Conservation (phyloP, 2,797 vertebrate species). For the Saxicola maurus region DNA sequence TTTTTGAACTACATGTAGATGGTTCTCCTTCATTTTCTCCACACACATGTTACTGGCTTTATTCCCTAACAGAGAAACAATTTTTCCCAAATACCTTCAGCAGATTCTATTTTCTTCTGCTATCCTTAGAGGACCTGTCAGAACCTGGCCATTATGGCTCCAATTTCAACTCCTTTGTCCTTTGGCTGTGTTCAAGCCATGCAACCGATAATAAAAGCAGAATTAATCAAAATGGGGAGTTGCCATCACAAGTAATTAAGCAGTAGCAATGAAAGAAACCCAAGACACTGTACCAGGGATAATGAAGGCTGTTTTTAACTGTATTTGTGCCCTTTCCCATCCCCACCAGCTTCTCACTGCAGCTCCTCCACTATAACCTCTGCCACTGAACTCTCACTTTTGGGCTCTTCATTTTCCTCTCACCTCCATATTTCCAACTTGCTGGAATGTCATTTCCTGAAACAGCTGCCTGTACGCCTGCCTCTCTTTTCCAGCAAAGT, state of each 20-base stretch:
- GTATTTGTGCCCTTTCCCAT: not conserved
- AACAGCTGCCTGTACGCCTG: not conserved
- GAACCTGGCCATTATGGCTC: not conserved
- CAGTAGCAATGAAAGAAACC: not conserved
- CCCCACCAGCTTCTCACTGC: not conserved
- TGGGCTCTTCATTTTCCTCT: not conserved
- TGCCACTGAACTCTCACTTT: not conserved
- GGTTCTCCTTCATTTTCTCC: not conserved
- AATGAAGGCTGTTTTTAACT: not conserved
- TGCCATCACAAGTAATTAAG: not conserved
- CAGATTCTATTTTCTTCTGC: not conserved
- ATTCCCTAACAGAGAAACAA: not conserved
- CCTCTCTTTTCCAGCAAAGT: not conserved
- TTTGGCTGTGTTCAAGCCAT: not conserved
- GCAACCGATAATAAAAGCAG: not conserved
- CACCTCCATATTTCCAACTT: not conserved
- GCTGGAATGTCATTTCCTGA: not conserved
- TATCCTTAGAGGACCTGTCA: not conserved
- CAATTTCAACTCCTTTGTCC: not conserved
- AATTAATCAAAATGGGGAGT: not conserved
- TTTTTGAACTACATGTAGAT: not conserved
- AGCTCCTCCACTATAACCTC: not conserved
- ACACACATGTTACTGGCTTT: not conserved
- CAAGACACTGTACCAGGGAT: not conserved
- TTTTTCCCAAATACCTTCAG: not conserved